Evolutionary conservation across 2,797 vertebrate species (phyloP), one percentile per base, ranked within the genome.

Genomic region (Taenioides sp.): DNA sequence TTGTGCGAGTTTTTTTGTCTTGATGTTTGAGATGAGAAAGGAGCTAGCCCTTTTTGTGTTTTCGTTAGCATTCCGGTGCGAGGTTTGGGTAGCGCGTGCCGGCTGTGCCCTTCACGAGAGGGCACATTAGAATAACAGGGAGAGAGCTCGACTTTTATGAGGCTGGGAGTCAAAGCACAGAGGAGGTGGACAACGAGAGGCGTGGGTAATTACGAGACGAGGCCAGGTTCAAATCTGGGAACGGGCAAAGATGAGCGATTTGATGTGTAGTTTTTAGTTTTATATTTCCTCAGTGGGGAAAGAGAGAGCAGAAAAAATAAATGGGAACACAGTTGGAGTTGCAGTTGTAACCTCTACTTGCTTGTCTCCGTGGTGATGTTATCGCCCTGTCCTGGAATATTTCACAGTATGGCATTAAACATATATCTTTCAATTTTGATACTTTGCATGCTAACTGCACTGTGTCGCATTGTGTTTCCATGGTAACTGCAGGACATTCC

Each of bases 71-170:
- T 65, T 70, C 71, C 77, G 77, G 69, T 27, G 7, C 43, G 17
- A 55, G 58, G 70, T 61, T 76, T 83, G 84, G 81, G 83, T 78
- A 76, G 73, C 28, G 31, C 50, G 58, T 67, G 65, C 67, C 68
- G 61, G 37, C 69, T 66, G 18, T 84, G 82, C 74, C 77, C 80
- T 85, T 87, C 80, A 78, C 59, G 62, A 74, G 66, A 67, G 34
- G 50, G 50, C 62, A 63, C 75, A 79, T 84, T 88, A 82, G 75
- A 72, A 79, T 67, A 62, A 86, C 74, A 50, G 34, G 86, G 87
- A 84, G 34, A 75, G 63, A 70, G 0, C 80, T 81, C 78, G 72
- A 78, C 86, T 84, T 62, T 34, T 79, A 67, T 77, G 75, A 82
- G 58, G 75, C 77, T 80, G 72, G 79, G 43, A 47, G 43, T 47